Conservation (phyloP, 1,140 invertebrate species). For the Caenorhabditis remanei region DNA sequence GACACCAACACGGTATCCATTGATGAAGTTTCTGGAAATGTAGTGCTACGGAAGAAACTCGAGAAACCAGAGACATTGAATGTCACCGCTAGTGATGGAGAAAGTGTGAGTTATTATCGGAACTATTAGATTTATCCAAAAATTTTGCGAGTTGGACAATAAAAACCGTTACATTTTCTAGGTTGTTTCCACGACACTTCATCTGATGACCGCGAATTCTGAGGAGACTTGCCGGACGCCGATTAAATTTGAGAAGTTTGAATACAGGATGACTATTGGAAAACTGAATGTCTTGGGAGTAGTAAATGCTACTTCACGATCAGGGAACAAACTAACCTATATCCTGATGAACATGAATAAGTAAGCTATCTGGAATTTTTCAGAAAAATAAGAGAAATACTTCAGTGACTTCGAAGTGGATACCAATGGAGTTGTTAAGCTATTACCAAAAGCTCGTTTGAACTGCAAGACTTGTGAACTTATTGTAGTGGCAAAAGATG, state of each 20-base stretch:
- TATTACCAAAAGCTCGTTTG: slow-evolving; percentile 21
- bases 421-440: slow-evolving; percentile 32
- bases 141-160: too few species aligned
- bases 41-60: slow-evolving; percentile 11
- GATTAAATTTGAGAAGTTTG: slow-evolving; percentile 51
- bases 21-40: slow-evolving; percentile 38
- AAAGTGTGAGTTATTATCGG: slow-evolving; percentile 21
- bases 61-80: slow-evolving; percentile 48
- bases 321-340: slow-evolving; percentile 15
- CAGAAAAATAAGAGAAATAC: too few species aligned
- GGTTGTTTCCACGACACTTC: slow-evolving; percentile 20
- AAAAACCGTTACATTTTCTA: not conserved
- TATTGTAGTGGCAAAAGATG: slow-evolving; percentile 56
- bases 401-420: slow-evolving; percentile 59
- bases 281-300: slow-evolving; percentile 51
- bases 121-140: not conserved
- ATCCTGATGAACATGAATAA: slow-evolving; percentile 62
- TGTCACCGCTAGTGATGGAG: slow-evolving; percentile 53
- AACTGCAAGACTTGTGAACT: slow-evolving; percentile 54
- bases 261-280: slow-evolving; percentile 57
- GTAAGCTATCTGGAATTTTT: slow-evolving; percentile 6
- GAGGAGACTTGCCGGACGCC: slow-evolving; percentile 15
- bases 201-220: slow-evolving; percentile 24
- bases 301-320: slow-evolving; percentile 2
- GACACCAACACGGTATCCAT: slow-evolving; percentile 35